A percentile compares a stretch with the other conserved stretches of the same genome.
phyloP scores from a whole-genome alignment of 2,113 vertebrate species.

The Helogale parvula region DNA sequence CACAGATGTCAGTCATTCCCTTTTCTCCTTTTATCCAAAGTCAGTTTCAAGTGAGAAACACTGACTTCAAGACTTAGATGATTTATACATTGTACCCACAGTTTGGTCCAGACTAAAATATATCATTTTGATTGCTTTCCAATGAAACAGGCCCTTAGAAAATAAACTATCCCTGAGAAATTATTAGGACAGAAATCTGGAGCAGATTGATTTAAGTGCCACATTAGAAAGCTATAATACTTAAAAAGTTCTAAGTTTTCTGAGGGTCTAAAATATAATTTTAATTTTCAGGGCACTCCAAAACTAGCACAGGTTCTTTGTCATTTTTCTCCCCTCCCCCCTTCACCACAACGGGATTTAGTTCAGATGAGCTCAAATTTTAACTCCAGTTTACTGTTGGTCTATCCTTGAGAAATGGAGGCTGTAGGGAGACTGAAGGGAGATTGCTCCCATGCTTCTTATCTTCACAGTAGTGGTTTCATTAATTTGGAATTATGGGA shows the following conservation, averaged over 20 bases:
- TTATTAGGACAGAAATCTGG: constrained; percentile 50
- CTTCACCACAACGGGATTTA: neutral
- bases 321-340: neutral
- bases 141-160: neutral
- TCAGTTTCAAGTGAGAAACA: neutral
- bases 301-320: neutral
- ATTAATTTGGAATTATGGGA: neutral
- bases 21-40: constrained; percentile 11
- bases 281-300: neutral
- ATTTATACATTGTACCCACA: neutral
- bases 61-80: neutral
- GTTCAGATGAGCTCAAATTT: neutral
- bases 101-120: constrained; percentile 27
- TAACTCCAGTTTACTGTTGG: neutral
- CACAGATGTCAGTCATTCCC: neutral
- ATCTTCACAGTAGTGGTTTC: neutral
- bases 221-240: neutral
- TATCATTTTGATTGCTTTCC: constrained; percentile 34
- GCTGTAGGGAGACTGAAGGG: neutral
- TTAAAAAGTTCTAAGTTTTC: constrained; percentile 4
- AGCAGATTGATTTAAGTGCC: neutral
- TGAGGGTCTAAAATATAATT: neutral
- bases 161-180: constrained; percentile 38
- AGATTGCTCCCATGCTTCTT: neutral
- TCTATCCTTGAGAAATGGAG: neutral